Evolutionary conservation across 2,113 vertebrate genomes (phyloP).

Genomic region (Agelaius tricolor): DNA sequence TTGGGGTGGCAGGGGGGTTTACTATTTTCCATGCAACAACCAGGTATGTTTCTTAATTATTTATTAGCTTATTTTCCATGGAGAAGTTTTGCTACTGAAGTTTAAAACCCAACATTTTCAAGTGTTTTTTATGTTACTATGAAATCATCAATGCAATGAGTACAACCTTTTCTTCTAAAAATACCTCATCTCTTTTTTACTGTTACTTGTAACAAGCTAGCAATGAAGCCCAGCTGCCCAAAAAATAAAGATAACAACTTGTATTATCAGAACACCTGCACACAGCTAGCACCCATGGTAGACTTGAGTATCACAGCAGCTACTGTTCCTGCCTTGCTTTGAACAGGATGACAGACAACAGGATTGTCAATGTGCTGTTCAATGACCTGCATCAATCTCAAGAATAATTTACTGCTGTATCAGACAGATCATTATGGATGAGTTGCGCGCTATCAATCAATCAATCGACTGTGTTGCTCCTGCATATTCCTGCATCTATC

Average conservation of each 20-base stretch:
- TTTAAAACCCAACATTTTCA: not conserved
- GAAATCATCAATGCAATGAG: not conserved
- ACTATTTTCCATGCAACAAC: not conserved
- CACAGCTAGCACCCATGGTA: not conserved
- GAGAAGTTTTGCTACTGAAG: not conserved
- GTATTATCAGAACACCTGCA: not conserved
- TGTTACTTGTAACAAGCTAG: not conserved
- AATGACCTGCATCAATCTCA: conserved; percentile 74
- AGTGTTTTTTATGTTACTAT: not conserved
- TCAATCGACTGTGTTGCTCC: conserved; percentile 61
- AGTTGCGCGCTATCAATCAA: conserved; percentile 65
- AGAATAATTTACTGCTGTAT: conserved; percentile 74
- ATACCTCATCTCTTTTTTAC: not conserved
- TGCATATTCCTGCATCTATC: conserved; percentile 72
- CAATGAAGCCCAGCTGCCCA: not conserved
- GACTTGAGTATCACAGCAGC: conserved; percentile 8
- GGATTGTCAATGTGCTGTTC: conserved; percentile 66
- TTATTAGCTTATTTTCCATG: not conserved
- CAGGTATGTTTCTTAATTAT: not conserved
- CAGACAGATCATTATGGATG: conserved; percentile 73
- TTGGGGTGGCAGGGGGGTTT: not conserved
- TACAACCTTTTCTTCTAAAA: not conserved
- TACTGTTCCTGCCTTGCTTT: conserved; percentile 29
- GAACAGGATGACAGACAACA: conserved; percentile 64
- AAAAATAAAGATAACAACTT: not conserved